A percentile compares a stretch with the other conserved stretches of the same genome.
phyloP scores from a whole-genome alignment of 2,797 vertebrate genomes.

The Gambelia wislizenii region DNA sequence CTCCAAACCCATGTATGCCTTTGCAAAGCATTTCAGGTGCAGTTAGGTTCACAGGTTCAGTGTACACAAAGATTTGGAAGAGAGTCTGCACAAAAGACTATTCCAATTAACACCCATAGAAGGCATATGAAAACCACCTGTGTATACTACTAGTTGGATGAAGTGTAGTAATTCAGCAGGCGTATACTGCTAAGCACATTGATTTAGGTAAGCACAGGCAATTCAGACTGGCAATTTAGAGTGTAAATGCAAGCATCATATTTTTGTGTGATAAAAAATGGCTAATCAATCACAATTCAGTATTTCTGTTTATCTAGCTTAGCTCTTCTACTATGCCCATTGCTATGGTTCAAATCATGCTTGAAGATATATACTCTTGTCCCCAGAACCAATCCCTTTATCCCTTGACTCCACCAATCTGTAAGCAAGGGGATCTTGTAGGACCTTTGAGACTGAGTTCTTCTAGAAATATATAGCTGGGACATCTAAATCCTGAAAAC shows the following conservation, averaged over 20 bases:
- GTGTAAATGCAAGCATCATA: constrained; percentile 44
- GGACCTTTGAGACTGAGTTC: not conserved
- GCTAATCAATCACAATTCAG: constrained; percentile 41
- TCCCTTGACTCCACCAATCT: not conserved
- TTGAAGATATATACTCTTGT: not conserved
- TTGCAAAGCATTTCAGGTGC: constrained; percentile 30
- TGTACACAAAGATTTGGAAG: constrained; percentile 36
- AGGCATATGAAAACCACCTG: constrained; percentile 21
- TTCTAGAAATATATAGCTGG: not conserved
- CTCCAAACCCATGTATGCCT: constrained; percentile 20
- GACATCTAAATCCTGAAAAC: not conserved
- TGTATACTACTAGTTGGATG: constrained; percentile 32
- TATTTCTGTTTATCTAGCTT: constrained; percentile 10
- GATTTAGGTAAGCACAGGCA: constrained; percentile 44
- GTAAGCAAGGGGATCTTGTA: too few species aligned
- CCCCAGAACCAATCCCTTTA: not conserved
- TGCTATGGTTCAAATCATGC: not conserved
- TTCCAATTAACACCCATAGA: constrained; percentile 31
- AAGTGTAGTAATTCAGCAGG: constrained; percentile 56
- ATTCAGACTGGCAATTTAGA: constrained; percentile 26
- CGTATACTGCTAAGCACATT: constrained; percentile 32
- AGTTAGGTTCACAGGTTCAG: constrained; percentile 23
- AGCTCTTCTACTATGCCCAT: constrained; percentile 1
- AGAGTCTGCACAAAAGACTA: not conserved
- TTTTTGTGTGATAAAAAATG: constrained; percentile 47